Evolutionary conservation across 2,113 vertebrate species (phyloP).

Genomic region (Myiozetetes cayanensis): DNA sequence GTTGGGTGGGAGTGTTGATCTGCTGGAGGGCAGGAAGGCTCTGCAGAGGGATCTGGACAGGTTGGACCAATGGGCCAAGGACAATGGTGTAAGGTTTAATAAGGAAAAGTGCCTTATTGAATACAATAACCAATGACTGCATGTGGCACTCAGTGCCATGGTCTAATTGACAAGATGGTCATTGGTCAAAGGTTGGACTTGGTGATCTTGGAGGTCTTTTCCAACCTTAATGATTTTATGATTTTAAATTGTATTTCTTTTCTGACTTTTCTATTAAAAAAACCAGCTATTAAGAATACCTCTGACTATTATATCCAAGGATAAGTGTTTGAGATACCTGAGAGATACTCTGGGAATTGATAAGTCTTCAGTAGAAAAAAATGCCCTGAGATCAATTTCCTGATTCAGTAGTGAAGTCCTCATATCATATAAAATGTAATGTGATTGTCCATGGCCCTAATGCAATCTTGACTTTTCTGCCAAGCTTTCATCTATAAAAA

Average conservation of each 20-base stretch:
- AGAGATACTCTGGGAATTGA: background rate
- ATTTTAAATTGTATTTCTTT: background rate
- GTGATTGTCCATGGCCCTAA: slow-evolving; percentile 47
- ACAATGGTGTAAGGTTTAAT: background rate
- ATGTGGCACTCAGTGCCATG: background rate
- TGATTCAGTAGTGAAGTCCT: slow-evolving; percentile 6
- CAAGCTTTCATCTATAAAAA: slow-evolving; percentile 55
- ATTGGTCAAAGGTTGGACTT: background rate
- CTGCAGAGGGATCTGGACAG: background rate
- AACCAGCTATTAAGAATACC: background rate
- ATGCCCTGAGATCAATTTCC: slow-evolving; percentile 21
- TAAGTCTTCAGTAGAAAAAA: background rate
- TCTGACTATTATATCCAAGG: background rate
- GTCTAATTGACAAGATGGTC: background rate
- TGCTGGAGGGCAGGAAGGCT: background rate
- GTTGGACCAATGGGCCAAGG: background rate
- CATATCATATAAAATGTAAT: slow-evolving; percentile 43
- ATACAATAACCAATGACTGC: background rate
- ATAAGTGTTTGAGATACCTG: background rate
- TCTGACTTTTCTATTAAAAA: slow-evolving; percentile 1
- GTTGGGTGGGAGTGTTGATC: background rate
- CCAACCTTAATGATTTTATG: rapidly evolving
- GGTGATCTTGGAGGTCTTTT: background rate
- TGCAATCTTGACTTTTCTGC: slow-evolving; percentile 47
- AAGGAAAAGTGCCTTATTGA: background rate